A percentile compares a stretch with the other conserved stretches of the same genome.
These are phyloP conservation scores for Heliothis subflexa DNA, from an alignment of 1,140 invertebrate genomes.

Conservation along the genomic window DNA sequence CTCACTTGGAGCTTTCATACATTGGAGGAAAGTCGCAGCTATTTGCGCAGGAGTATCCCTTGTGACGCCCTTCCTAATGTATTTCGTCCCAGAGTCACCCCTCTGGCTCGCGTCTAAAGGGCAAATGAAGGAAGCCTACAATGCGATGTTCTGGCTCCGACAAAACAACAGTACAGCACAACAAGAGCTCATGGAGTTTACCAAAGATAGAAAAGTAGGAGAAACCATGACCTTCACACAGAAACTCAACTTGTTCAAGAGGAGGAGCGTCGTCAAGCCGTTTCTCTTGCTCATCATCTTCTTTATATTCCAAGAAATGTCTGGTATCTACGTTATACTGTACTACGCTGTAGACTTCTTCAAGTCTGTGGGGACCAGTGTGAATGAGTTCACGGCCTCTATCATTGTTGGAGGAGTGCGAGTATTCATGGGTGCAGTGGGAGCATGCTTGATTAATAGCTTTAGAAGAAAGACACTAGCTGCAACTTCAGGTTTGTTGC, in stretches of 20 bases:
- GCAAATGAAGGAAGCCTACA: conserved; percentile 86
- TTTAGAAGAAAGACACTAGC: conserved; percentile 90
- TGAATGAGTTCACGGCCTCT: conserved; percentile 90
- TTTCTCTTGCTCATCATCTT: conserved; percentile 88
- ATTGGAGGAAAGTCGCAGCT: conserved; percentile 88
- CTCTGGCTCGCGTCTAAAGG: conserved; percentile 87
- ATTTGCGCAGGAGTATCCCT: conserved; percentile 88
- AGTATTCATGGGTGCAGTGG: conserved; percentile 89
- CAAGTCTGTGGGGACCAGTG: conserved; percentile 88
- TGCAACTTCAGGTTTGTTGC: conserved; percentile 88
- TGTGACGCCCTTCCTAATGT: conserved; percentile 87
- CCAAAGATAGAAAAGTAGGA: conserved; percentile 77
- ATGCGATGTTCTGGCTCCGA: conserved; percentile 87
- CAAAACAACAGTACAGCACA: conserved; percentile 87
- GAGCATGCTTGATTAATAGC: conserved; percentile 90
- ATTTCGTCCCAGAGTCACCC: conserved; percentile 90
- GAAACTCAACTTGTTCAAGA: conserved; percentile 75
- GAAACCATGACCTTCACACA: conserved; percentile 78
- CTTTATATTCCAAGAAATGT: conserved; percentile 90
- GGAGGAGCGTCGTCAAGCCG: conserved; percentile 87
- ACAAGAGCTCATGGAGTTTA: conserved; percentile 87
- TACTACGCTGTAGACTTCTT: conserved; percentile 92
- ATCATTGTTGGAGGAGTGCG: conserved; percentile 91
- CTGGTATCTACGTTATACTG: conserved; percentile 91
- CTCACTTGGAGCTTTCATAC: conserved; percentile 87